Evolutionary conservation across 2,888 invertebrate species (phyloP).

Genomic region (Dicycla oo): DNA sequence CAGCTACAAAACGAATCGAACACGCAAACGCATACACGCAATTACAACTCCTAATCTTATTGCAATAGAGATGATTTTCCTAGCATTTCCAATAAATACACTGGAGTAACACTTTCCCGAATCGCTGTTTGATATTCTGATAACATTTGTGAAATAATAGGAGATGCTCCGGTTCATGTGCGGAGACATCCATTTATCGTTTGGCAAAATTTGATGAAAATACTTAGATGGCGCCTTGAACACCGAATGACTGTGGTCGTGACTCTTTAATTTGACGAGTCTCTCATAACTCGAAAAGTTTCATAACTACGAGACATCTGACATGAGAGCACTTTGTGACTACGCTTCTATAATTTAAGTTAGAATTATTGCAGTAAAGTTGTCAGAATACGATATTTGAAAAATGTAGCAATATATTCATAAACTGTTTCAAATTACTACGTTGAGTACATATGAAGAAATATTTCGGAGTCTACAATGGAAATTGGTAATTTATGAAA

Average conservation of each 20-base stretch:
- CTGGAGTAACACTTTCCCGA: conserved; percentile 65
- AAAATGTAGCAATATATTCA: conserved; percentile 29
- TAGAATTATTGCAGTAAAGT: conserved; percentile 46
- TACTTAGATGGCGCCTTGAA: conserved; percentile 68
- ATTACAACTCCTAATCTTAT: conserved; percentile 70
- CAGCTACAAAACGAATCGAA: conserved; percentile 72
- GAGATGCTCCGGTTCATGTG: conserved; percentile 78
- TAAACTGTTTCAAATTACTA: conserved; percentile 37
- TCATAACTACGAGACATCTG: conserved; percentile 52
- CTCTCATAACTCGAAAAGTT: conserved; percentile 60
- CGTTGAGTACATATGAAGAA: conserved; percentile 12
- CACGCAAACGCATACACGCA: conserved; percentile 62
- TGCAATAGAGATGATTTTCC: conserved; percentile 68
- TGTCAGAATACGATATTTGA: conserved; percentile 30
- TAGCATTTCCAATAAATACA: conserved; percentile 40
- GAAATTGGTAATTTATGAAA: conserved; percentile 37
- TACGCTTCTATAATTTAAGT: conserved; percentile 46
- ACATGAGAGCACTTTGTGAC: conserved; percentile 48
- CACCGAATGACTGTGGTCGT: conserved; percentile 52
- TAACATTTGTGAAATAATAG: conserved; percentile 86
- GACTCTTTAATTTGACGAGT: conserved; percentile 65
- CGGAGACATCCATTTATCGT: conserved; percentile 75
- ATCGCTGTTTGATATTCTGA: conserved; percentile 86
- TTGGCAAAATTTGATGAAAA: conserved; percentile 76
- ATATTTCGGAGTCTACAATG: conserved; percentile 2